A percentile compares a stretch with the other conserved stretches of the same genome.
Conservation (phyloP, 2,113 vertebrate genomes). For the Heteronetta atricapilla region DNA sequence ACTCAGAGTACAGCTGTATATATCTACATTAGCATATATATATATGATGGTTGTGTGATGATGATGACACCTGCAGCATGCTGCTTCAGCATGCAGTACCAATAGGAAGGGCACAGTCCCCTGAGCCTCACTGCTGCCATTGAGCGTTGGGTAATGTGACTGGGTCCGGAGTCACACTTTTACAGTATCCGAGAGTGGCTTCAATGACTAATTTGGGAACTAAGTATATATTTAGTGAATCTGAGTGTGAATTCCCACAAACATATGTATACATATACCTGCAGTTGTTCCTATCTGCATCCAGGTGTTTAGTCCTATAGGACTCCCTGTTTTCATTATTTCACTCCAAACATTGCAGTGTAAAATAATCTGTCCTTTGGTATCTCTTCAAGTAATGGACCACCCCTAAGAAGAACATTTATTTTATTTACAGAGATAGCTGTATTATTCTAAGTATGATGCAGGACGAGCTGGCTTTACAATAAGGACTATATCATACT, state of each 20-base stretch:
- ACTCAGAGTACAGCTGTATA: neutral
- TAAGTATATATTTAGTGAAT: neutral
- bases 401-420: neutral
- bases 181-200: neutral
- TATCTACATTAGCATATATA: neutral
- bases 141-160: neutral
- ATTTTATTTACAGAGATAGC: neutral
- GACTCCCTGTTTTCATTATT: neutral
- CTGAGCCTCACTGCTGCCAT: neutral
- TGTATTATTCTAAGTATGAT: neutral
- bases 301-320: neutral
- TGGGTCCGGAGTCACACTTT: too few species aligned
- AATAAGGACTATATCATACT: neutral
- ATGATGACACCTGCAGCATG: too few species aligned
- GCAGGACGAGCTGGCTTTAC: neutral
- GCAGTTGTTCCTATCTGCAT: neutral
- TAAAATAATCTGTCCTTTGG: neutral
- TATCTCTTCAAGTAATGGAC: neutral
- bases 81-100: rapidly evolving
- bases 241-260: neutral
- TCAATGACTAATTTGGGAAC: neutral
- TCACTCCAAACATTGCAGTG: neutral
- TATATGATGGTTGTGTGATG: neutral
- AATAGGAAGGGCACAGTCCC: rapidly evolving
- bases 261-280: neutral